Conservation (phyloP, 2,888 invertebrate genomes). For the Aphodius sticticus region DNA sequence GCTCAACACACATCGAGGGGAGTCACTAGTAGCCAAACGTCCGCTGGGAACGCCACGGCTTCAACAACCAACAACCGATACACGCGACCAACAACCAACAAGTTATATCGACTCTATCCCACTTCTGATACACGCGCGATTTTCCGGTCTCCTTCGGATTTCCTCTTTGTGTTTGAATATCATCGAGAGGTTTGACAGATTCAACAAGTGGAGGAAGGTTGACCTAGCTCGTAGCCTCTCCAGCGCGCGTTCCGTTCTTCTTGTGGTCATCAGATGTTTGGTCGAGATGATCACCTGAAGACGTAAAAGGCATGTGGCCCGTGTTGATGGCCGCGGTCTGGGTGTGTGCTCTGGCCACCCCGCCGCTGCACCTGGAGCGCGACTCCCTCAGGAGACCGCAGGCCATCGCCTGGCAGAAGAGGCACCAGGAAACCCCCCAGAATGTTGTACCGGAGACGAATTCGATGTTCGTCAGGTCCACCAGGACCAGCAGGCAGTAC, state of each 20-base stretch:
- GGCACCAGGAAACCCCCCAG: constrained; percentile 41
- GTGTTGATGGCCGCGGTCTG: constrained; percentile 56
- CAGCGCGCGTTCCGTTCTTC: neutral
- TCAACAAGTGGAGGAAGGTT: constrained; percentile 53
- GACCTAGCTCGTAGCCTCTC: neutral
- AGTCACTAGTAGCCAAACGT: neutral
- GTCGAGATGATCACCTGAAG: constrained; percentile 57
- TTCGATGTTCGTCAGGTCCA: constrained; percentile 80
- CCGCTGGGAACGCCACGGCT: neutral
- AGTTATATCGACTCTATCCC: neutral
- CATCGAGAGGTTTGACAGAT: constrained; percentile 36
- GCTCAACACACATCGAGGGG: constrained; percentile 7
- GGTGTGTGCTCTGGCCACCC: constrained; percentile 59
- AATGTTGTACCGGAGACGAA: constrained; percentile 52
- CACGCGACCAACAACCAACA: neutral
- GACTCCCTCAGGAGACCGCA: constrained; percentile 52
- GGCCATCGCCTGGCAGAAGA: constrained; percentile 48
- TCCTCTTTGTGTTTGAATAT: neutral
- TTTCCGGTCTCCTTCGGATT: neutral
- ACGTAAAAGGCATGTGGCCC: constrained; percentile 57
- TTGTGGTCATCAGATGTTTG: constrained; percentile 47
- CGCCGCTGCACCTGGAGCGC: constrained; percentile 57
- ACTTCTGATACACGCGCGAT: constrained; percentile 14
- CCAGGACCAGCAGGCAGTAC: constrained; percentile 79
- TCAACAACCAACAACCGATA: neutral